Evolutionary conservation across 2,113 vertebrate genomes (phyloP).

Genomic region (Platysternon megacephalum): DNA sequence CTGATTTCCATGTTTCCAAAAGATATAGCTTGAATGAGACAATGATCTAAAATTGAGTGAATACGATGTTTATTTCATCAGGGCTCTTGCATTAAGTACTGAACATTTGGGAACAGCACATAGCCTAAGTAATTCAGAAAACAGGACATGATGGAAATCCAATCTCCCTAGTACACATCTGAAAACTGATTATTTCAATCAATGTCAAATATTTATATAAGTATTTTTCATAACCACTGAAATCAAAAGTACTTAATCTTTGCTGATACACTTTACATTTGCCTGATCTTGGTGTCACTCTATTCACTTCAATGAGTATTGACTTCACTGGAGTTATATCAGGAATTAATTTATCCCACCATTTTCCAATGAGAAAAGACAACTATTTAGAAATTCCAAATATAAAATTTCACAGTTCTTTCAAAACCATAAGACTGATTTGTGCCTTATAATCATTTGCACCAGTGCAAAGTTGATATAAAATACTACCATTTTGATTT

Average conservation of each 20-base stretch:
- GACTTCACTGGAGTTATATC: background rate
- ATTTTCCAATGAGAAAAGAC: background rate
- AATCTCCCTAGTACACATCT: background rate
- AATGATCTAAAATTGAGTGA: background rate
- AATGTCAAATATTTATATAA: background rate
- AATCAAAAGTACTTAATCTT: background rate
- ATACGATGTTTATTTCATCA: background rate
- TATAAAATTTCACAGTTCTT: background rate
- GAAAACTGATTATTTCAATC: background rate
- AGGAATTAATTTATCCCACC: background rate
- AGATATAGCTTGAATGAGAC: background rate
- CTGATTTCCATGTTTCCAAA: background rate
- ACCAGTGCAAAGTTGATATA: fast-evolving
- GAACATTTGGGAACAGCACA: background rate
- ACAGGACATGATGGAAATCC: background rate
- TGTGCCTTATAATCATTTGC: fast-evolving
- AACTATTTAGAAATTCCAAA: background rate
- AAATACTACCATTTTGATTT: fast-evolving
- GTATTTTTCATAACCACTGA: background rate
- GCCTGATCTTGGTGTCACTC: background rate
- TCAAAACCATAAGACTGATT: too few relatives aligned
- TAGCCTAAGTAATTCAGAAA: background rate
- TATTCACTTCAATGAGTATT: background rate
- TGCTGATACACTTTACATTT: background rate
- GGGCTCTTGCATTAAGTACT: background rate